Evolutionary conservation across 2,113 vertebrate genomes (phyloP).

Genomic region (Prionailurus bengalensis): DNA sequence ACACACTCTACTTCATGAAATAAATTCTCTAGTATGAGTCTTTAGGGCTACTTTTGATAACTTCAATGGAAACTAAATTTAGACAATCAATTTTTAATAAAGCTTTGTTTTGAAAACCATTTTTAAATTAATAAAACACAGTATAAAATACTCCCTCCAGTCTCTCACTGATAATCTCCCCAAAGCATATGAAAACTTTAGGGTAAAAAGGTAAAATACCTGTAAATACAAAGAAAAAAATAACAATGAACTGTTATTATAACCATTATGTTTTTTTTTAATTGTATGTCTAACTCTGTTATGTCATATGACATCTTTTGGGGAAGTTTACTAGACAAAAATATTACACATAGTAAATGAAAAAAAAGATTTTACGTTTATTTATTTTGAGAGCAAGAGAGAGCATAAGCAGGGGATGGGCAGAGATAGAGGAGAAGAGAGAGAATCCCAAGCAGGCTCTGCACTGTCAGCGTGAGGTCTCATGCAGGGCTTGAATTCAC

Average conservation of each 20-base stretch:
- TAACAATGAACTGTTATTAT: background rate
- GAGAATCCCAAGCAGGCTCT: too few relatives aligned
- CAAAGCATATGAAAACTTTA: background rate
- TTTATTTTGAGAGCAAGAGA: too few relatives aligned
- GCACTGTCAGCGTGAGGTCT: too few relatives aligned
- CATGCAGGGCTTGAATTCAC: too few relatives aligned
- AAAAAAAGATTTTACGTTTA: background rate
- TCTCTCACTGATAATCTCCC: background rate
- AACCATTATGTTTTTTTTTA: background rate
- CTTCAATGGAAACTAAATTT: conserved; percentile 18
- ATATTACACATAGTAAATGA: background rate
- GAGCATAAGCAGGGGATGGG: too few relatives aligned
- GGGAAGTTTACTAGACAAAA: background rate
- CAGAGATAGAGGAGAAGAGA: too few relatives aligned
- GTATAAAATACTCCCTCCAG: background rate
- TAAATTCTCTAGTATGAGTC: background rate
- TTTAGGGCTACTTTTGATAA: background rate
- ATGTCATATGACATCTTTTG: background rate
- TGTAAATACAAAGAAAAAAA: background rate
- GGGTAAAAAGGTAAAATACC: background rate
- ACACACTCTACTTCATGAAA: background rate
- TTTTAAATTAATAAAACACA: conserved; percentile 7
- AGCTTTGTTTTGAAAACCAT: background rate
- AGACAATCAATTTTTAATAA: background rate
- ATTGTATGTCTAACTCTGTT: background rate